Conservation (phyloP, 2,888 invertebrate genomes). For the Iphiclides podalirius region DNA sequence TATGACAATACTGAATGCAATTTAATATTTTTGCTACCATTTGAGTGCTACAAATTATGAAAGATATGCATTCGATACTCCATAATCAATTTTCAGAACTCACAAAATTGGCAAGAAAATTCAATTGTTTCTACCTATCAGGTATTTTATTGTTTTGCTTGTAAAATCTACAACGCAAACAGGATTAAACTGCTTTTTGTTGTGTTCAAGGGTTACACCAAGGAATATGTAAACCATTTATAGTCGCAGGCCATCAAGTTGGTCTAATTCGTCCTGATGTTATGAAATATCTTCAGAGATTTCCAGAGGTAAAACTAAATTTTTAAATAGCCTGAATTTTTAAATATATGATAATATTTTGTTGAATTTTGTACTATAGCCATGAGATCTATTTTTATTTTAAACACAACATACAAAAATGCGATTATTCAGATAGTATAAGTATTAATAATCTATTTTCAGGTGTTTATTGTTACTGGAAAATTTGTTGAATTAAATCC, state of each 20-base stretch:
- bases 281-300: slow-evolving; percentile 87
- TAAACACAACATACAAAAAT: slow-evolving; percentile 43
- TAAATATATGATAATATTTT: too few relatives aligned
- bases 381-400: too few relatives aligned
- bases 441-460: slow-evolving; percentile 25
- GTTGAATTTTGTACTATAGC: too few relatives aligned
- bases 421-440: background rate
- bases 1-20: slow-evolving; percentile 8
- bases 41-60: slow-evolving; percentile 50
- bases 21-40: slow-evolving; percentile 4
- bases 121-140: slow-evolving; percentile 93
- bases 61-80: slow-evolving; percentile 70
- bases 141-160: slow-evolving; percentile 67
- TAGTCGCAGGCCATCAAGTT: slow-evolving; percentile 93
- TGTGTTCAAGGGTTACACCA: slow-evolving; percentile 67
- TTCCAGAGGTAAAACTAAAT: slow-evolving; percentile 88
- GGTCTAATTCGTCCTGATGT: slow-evolving; percentile 93
- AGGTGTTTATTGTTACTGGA: slow-evolving; percentile 86
- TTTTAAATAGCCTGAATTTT: too few relatives aligned
- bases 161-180: slow-evolving; percentile 20
- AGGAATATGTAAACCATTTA: slow-evolving; percentile 91
- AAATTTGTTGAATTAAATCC: slow-evolving; percentile 91
- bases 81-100: slow-evolving; percentile 76
- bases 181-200: slow-evolving; percentile 29
- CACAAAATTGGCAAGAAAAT: slow-evolving; percentile 90